phyloP scores from a whole-genome alignment of 2,797 vertebrate species.

The Hippopotamyrus pictus region DNA sequence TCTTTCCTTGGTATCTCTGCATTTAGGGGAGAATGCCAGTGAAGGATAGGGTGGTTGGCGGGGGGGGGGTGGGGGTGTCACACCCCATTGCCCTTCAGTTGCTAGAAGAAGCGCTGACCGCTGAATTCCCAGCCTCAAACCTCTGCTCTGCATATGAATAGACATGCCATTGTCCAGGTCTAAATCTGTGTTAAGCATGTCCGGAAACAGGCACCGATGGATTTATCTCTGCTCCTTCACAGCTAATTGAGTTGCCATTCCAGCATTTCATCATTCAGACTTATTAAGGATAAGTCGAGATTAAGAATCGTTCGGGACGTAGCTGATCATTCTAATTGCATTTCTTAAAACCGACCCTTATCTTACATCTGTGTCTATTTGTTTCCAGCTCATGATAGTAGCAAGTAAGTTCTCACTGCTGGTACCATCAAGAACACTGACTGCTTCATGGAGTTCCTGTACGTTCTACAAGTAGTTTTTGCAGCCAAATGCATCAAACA shows the following conservation, averaged over 20 bases:
- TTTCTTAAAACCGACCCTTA: not conserved
- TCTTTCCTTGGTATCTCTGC: not conserved
- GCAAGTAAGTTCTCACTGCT: not conserved
- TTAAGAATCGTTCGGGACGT: not conserved
- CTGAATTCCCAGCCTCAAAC: not conserved
- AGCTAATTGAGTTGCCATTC: conserved; percentile 10
- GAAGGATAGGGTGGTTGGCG: not conserved
- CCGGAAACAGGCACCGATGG: not conserved
- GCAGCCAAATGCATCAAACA: not conserved
- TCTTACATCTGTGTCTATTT: not conserved
- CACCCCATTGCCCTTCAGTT: conserved; percentile 20
- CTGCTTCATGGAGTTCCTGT: not conserved
- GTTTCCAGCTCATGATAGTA: not conserved
- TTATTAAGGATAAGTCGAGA: not conserved
- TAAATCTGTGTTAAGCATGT: conserved; percentile 13
- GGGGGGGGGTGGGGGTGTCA: not conserved
- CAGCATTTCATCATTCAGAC: not conserved
- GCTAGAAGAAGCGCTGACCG: not conserved
- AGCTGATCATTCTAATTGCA: not conserved
- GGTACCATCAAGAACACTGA: not conserved
- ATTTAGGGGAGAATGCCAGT: not conserved
- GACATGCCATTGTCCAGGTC: not conserved
- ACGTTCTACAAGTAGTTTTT: not conserved
- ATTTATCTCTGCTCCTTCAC: not conserved
- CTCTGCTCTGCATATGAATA: conserved; percentile 16